Evolutionary conservation across 2,113 vertebrate genomes (phyloP).

Genomic region (Eublepharis macularius): DNA sequence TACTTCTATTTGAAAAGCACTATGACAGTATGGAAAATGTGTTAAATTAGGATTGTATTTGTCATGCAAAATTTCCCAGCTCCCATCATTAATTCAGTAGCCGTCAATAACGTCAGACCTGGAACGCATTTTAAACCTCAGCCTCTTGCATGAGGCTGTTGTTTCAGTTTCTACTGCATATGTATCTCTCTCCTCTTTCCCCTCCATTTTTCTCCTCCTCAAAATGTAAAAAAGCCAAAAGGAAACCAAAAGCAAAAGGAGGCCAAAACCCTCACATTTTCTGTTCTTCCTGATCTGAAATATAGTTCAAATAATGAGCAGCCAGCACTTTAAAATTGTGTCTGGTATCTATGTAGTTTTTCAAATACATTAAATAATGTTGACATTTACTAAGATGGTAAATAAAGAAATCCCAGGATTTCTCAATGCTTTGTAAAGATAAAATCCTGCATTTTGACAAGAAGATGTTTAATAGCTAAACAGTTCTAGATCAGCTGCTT

Average conservation of each 20-base stretch:
- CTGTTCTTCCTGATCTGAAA: not conserved
- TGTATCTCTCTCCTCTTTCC: not conserved
- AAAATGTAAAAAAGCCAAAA: not conserved
- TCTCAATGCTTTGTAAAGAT: too few relatives aligned
- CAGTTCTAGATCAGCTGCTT: too few relatives aligned
- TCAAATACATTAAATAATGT: too few relatives aligned
- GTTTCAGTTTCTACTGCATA: not conserved
- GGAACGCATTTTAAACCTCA: not conserved
- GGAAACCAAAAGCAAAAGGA: not conserved
- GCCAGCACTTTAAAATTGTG: not conserved
- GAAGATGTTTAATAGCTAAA: too few relatives aligned
- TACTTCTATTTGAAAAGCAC: not conserved
- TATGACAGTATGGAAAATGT: not conserved
- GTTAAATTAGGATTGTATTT: slow-evolving; percentile 25
- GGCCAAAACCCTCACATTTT: not conserved
- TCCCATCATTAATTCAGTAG: not conserved
- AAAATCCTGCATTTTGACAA: too few relatives aligned
- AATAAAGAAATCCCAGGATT: too few relatives aligned
- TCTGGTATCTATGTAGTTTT: too few relatives aligned
- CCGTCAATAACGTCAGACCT: not conserved
- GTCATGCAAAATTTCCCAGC: not conserved
- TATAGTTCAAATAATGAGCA: not conserved
- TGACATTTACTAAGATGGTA: too few relatives aligned
- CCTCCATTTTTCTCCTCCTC: not conserved
- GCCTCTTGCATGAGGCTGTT: not conserved